Percentiles rank a stretch among this genome's conserved stretches.
Evolutionary conservation across 2,797 vertebrate species (phyloP).

Genomic region (Chaunax sp.): DNA sequence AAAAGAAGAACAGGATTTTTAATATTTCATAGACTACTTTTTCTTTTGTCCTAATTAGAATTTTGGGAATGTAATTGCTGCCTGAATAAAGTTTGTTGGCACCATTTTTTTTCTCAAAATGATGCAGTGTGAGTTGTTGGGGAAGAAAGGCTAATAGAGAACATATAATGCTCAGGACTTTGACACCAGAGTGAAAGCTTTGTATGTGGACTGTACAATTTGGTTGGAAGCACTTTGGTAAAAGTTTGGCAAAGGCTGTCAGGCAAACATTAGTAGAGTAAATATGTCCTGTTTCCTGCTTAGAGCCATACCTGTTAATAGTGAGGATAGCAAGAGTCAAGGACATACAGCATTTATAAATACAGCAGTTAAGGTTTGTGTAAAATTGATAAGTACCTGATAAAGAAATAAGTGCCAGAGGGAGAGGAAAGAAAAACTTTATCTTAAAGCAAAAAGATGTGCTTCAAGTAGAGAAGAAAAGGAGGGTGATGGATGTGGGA

Average conservation of each 20-base stretch:
- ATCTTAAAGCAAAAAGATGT: conserved; percentile 5
- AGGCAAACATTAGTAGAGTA: neutral
- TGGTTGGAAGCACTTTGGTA: no score
- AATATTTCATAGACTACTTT: no score
- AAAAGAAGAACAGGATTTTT: neutral
- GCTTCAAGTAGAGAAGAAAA: neutral
- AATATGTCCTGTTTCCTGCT: neutral
- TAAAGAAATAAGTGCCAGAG: conserved; percentile 1
- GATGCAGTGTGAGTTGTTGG: no score
- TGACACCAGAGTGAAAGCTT: neutral
- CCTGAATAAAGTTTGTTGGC: no score
- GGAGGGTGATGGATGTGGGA: conserved; percentile 4
- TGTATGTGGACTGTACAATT: neutral
- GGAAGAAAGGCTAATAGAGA: no score
- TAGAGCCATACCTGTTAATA: neutral
- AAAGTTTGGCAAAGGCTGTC: neutral
- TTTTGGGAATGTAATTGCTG: no score
- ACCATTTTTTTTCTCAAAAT: no score
- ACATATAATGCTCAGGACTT: no score
- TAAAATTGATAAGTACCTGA: neutral
- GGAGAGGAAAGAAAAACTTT: conserved; percentile 18
- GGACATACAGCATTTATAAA: no score
- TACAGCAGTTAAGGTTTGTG: neutral
- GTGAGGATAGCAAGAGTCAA: no score
- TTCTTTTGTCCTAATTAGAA: neutral